Evolutionary conservation across 2,888 invertebrate genomes (phyloP).

Genomic region (Ypsolopha sequella): DNA sequence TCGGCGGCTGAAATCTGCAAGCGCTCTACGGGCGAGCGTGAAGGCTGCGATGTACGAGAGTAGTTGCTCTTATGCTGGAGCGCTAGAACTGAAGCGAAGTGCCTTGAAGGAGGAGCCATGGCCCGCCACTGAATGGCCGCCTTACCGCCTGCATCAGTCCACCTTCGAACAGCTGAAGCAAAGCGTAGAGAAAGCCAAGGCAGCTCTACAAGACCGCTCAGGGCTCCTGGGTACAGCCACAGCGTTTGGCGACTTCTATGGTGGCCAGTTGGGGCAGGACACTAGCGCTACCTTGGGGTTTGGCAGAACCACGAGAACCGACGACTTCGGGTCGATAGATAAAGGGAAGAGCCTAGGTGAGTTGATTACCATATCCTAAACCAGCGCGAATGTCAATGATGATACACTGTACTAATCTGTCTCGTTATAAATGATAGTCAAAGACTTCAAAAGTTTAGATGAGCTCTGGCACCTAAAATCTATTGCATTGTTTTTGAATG

Average conservation of each 20-base stretch:
- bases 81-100: conserved; percentile 81
- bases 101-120: conserved; percentile 70
- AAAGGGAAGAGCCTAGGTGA: conserved; percentile 56
- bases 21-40: conserved; percentile 44
- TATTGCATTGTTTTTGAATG: too few species aligned
- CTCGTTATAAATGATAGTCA: too few species aligned
- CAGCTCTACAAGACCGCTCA: conserved; percentile 81
- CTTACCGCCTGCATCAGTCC: conserved; percentile 86
- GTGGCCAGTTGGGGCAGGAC: conserved; percentile 61
- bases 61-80: conserved; percentile 92
- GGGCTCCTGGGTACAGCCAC: conserved; percentile 78
- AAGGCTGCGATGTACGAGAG: conserved; percentile 88
- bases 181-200: conserved; percentile 91
- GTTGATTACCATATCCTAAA: conserved; percentile 13
- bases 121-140: conserved; percentile 78
- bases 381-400: not conserved
- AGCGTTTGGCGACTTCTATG: conserved; percentile 78
- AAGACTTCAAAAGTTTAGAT: too few species aligned
- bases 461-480: too few species aligned
- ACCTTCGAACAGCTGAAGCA: conserved; percentile 92
- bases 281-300: conserved; percentile 44
- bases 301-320: conserved; percentile 40
- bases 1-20: conserved; percentile 52
- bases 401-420: too few species aligned
- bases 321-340: conserved; percentile 54